Percentiles rank a stretch among this genome's conserved stretches.
Evolutionary conservation across 2,113 vertebrate genomes (phyloP).

Genomic region (Phaethornis superciliosus): DNA sequence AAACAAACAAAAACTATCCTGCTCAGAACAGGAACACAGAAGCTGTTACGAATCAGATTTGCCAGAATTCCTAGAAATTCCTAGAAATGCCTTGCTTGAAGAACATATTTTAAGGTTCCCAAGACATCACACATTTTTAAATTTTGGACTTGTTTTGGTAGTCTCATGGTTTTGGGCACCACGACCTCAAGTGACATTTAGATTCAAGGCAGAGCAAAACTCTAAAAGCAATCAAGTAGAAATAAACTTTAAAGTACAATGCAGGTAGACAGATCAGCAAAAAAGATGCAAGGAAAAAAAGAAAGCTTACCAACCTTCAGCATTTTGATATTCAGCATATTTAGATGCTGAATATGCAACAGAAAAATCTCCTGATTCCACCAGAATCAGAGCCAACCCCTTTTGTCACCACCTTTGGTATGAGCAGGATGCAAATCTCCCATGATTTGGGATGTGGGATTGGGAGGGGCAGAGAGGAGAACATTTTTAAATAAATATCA

Average conservation of each 20-base stretch:
- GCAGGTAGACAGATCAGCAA: background rate
- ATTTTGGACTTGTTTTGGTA: background rate
- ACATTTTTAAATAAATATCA: background rate
- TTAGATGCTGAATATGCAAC: background rate
- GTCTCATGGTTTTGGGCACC: background rate
- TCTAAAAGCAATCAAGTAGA: background rate
- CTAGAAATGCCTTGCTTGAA: background rate
- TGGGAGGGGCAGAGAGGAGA: background rate
- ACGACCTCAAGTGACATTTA: background rate
- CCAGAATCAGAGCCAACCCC: conserved; percentile 1
- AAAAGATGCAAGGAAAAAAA: background rate
- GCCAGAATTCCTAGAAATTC: conserved; percentile 26
- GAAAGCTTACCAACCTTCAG: background rate
- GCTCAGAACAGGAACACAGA: background rate
- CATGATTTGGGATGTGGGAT: background rate
- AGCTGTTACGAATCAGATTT: conserved; percentile 6
- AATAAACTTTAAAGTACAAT: background rate
- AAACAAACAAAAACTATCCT: conserved; percentile 37
- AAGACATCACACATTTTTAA: background rate
- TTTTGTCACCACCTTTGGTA: background rate
- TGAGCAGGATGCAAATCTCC: background rate
- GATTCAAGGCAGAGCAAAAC: background rate
- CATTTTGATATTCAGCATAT: conserved; percentile 7
- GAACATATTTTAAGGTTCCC: background rate
- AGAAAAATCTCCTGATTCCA: background rate